phyloP scores from a whole-genome alignment of 37 sponge, comb jelly and placozoan genomes.

The Ephydatia muelleri region DNA sequence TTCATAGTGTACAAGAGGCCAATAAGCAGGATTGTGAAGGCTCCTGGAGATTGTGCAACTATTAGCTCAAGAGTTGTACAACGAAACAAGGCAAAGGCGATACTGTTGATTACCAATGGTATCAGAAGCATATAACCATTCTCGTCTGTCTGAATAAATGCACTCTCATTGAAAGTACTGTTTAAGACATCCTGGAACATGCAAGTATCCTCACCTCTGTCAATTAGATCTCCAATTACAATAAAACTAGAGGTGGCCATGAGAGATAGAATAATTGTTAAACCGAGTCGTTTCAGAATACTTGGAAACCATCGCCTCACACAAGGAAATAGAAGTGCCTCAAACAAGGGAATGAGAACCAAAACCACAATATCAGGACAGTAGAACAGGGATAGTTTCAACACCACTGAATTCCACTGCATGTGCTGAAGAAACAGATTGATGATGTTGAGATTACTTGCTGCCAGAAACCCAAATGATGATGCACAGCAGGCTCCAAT shows the following conservation, averaged over 20 bases:
- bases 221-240: not conserved
- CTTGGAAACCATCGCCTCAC: not conserved
- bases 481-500: not conserved
- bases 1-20: not conserved
- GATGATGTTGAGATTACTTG: not conserved
- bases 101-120: not conserved
- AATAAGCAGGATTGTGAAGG: not conserved
- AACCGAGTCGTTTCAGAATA: not conserved
- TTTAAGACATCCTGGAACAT: not conserved
- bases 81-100: not conserved
- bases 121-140: not conserved
- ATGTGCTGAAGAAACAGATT: not conserved
- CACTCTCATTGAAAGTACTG: not conserved
- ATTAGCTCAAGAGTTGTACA: not conserved
- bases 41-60: not conserved
- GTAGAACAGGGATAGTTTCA: not conserved
- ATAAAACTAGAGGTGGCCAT: not conserved
- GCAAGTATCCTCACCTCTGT: not conserved
- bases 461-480: not conserved
- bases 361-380: not conserved
- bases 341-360: not conserved
- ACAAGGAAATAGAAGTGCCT: not conserved
- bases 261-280: not conserved
- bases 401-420: not conserved
- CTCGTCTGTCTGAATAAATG: not conserved